Evolutionary conservation across 2,888 invertebrate genomes (phyloP).

Genomic region (Drosophila helvetica): DNA sequence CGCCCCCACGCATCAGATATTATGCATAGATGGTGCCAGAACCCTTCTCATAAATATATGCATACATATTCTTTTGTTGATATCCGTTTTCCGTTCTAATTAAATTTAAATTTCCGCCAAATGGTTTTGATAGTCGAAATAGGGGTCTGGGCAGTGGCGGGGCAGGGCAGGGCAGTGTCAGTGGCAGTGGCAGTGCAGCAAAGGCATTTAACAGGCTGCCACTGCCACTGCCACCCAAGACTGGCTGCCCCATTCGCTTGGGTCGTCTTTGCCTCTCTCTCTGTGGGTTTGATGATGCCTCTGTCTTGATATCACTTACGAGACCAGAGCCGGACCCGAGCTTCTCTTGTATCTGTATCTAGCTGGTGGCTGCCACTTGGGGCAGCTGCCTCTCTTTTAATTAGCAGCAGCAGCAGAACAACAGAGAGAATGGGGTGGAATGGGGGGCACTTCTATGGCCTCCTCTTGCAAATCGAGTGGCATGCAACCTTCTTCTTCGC

Average conservation of each 20-base stretch:
- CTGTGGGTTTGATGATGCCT: conserved; percentile 36
- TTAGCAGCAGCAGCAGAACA: conserved; percentile 51
- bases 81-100: conserved; percentile 42
- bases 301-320: conserved; percentile 37
- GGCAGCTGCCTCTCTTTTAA: conserved; percentile 54
- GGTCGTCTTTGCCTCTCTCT: conserved; percentile 15
- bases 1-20: conserved; percentile 33
- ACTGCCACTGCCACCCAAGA: conserved; percentile 40
- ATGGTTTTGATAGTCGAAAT: conserved; percentile 44
- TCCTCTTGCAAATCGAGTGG: conserved; percentile 48
- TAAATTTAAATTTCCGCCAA: conserved; percentile 52
- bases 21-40: too few species aligned
- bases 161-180: conserved; percentile 34
- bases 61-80: conserved; percentile 32
- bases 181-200: too few species aligned
- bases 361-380: conserved; percentile 38
- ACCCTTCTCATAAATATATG: conserved; percentile 14
- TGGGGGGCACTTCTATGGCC: conserved; percentile 53
- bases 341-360: conserved; percentile 40
- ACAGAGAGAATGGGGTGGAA: conserved; percentile 31
- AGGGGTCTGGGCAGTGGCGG: conserved; percentile 52
- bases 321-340: conserved; percentile 5
- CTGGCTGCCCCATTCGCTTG: conserved; percentile 22
- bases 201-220: too few species aligned
- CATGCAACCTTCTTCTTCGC: conserved; percentile 26